phyloP scores from a whole-genome alignment of 92 coral and sea anemone species.

The Paramuricea clavata region DNA sequence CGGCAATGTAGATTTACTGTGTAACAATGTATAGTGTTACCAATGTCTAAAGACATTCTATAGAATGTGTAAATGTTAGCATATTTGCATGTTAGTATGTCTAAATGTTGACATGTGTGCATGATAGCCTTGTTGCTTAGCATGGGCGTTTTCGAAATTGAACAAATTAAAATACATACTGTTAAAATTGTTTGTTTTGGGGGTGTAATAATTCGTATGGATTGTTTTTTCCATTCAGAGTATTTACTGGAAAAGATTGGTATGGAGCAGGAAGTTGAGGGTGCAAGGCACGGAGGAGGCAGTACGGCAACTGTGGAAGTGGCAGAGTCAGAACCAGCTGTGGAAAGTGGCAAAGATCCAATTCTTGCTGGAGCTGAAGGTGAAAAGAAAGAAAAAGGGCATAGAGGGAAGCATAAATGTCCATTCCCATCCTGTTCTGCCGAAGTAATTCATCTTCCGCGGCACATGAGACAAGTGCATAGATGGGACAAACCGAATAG shows the following conservation, averaged over 20 bases:
- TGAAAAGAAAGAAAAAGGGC: not conserved
- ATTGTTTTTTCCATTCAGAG: not conserved
- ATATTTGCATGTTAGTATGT: not conserved
- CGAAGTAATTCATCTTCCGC: slow-evolving; percentile 1
- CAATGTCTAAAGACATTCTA: no score
- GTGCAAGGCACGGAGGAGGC: not conserved
- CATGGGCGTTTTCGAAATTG: not conserved
- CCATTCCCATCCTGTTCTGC: slow-evolving; percentile 23
- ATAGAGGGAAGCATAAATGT: slow-evolving; percentile 10
- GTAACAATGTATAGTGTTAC: no score
- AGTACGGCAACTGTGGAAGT: not conserved
- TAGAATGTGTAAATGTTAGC: not conserved
- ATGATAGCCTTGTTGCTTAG: not conserved
- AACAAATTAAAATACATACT: not conserved
- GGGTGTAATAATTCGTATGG: not conserved
- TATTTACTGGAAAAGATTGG: not conserved
- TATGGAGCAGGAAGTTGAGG: not conserved
- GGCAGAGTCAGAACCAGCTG: slow-evolving; percentile 1
- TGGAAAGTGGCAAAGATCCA: not conserved
- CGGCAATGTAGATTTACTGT: no score
- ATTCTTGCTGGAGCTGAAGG: not conserved
- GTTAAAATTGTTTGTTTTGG: not conserved
- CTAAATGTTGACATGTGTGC: not conserved
- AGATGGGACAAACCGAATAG: not conserved
- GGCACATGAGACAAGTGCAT: slow-evolving; percentile 28